Conservation (phyloP, 2,113 vertebrate genomes). For the Marmota monax region DNA sequence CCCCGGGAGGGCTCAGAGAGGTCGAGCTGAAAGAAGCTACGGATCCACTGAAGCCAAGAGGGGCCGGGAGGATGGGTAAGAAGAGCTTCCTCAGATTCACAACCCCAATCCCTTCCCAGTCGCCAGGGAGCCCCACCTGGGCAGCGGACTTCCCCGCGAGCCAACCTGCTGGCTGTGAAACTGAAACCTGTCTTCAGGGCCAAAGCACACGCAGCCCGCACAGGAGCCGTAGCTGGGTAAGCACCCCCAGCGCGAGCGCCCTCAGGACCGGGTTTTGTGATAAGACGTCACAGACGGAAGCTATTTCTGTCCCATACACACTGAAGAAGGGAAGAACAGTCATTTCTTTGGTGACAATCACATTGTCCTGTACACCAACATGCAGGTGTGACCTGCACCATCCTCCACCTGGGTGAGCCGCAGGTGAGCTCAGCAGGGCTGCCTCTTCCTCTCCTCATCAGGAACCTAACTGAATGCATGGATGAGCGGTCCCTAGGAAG, state of each 20-base stretch:
- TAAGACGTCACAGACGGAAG: neutral
- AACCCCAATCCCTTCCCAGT: neutral
- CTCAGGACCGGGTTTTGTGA: neutral
- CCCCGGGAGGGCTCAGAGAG: no score
- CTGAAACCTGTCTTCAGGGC: neutral
- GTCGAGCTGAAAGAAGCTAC: neutral
- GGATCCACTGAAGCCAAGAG: neutral
- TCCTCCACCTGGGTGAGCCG: neutral
- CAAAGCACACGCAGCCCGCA: neutral
- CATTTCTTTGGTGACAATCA: neutral
- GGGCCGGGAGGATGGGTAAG: neutral
- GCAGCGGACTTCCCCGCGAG: fast-evolving
- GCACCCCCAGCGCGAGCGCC: neutral
- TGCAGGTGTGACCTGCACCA: neutral
- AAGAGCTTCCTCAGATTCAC: neutral
- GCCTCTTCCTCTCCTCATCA: neutral
- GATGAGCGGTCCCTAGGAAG: neutral
- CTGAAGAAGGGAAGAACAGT: neutral
- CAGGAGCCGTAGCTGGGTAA: neutral
- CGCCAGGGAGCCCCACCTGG: neutral
- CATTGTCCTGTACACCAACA: neutral
- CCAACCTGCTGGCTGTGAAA: neutral
- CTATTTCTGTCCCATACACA: neutral
- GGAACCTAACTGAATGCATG: neutral
- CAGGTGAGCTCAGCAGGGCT: fast-evolving